Evolutionary conservation across 2,113 vertebrate species (phyloP).

Genomic region (Hiodon alosoides): DNA sequence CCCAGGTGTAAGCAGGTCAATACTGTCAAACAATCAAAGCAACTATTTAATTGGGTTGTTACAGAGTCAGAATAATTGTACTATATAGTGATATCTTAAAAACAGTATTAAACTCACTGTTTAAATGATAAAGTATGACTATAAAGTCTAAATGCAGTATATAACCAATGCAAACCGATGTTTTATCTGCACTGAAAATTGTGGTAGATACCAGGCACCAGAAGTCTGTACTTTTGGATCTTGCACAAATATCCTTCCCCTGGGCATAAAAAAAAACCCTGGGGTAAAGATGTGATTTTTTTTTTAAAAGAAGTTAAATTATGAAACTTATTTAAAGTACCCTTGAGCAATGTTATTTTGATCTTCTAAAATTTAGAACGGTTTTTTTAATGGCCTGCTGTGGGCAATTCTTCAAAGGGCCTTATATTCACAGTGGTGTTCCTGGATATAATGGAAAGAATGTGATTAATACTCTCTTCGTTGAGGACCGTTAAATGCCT

Average conservation of each 20-base stretch:
- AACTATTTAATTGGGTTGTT: too few relatives aligned
- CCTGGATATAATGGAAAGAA: neutral
- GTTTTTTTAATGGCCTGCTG: conserved; percentile 2
- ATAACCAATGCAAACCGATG: neutral
- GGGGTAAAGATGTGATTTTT: neutral
- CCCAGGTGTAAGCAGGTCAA: too few relatives aligned
- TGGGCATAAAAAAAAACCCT: conserved; percentile 5
- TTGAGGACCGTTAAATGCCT: neutral
- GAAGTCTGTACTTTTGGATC: neutral
- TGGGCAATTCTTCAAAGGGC: neutral
- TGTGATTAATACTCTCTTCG: neutral
- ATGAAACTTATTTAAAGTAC: neutral
- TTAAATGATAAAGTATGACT: neutral
- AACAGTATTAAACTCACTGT: neutral
- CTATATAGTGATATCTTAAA: neutral
- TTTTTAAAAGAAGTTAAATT: neutral
- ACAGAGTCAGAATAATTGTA: neutral
- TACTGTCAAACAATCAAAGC: too few relatives aligned
- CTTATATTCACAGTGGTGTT: neutral
- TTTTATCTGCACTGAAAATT: neutral
- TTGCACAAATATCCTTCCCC: neutral
- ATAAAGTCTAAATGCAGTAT: neutral
- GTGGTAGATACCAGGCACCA: neutral
- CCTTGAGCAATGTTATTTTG: neutral
- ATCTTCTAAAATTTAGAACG: neutral